Evolutionary conservation across 2,113 vertebrate genomes (phyloP).

Genomic region (Lates calcarifer): DNA sequence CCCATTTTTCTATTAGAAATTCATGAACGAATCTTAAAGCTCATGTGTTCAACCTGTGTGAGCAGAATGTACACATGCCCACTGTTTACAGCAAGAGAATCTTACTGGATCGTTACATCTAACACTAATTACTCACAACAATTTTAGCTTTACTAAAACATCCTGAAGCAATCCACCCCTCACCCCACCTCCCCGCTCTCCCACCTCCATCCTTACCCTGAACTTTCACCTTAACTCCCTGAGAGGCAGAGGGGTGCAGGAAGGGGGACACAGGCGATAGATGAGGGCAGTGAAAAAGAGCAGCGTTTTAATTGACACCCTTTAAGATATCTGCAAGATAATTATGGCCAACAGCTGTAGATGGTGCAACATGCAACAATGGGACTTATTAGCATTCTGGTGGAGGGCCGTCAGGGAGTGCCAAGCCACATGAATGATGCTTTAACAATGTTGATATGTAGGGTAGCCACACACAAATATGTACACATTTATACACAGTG

Average conservation of each 20-base stretch:
- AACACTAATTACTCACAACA: slow-evolving; percentile 46
- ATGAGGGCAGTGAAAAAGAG: slow-evolving; percentile 63
- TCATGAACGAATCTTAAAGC: slow-evolving; percentile 40
- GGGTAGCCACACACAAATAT: slow-evolving; percentile 18
- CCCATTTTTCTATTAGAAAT: slow-evolving; percentile 47
- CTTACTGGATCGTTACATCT: slow-evolving; percentile 37
- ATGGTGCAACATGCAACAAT: slow-evolving; percentile 79
- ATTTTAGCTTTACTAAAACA: slow-evolving; percentile 33
- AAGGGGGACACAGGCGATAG: slow-evolving; percentile 22
- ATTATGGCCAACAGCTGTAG: slow-evolving; percentile 84
- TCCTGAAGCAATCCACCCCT: slow-evolving; percentile 22
- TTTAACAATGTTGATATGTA: slow-evolving; percentile 45
- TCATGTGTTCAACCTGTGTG: slow-evolving; percentile 4
- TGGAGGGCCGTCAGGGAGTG: slow-evolving; percentile 46
- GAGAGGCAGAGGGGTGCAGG: slow-evolving; percentile 19
- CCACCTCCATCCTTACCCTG: slow-evolving; percentile 55
- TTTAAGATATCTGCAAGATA: slow-evolving; percentile 83
- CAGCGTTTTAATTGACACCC: slow-evolving; percentile 80
- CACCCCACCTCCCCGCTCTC: neutral
- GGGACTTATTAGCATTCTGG: slow-evolving; percentile 79
- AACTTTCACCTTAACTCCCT: slow-evolving; percentile 65
- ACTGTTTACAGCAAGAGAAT: slow-evolving; percentile 2
- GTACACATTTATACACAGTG: slow-evolving; percentile 14
- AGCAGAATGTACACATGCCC: neutral
- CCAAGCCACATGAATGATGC: slow-evolving; percentile 55